Evolutionary conservation across 2,797 vertebrate species (phyloP).

Genomic region (Margarornis squamiger): DNA sequence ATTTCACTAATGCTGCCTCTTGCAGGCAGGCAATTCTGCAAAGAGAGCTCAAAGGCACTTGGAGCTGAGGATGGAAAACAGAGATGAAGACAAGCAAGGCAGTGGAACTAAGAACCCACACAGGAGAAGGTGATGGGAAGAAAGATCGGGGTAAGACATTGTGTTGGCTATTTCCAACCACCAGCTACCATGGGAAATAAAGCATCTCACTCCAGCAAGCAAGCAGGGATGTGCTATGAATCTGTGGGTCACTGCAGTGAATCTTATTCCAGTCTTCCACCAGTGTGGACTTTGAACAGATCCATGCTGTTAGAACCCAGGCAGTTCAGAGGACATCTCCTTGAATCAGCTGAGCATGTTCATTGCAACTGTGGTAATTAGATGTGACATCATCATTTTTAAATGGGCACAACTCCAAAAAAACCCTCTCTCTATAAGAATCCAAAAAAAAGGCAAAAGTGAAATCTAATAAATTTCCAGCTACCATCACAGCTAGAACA

Average conservation of each 20-base stretch:
- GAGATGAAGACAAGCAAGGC: neutral
- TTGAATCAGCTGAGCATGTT: neutral
- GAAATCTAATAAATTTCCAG: neutral
- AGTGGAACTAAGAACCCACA: neutral
- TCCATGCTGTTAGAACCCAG: neutral
- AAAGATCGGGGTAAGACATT: neutral
- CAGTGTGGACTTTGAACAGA: neutral
- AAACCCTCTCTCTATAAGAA: neutral
- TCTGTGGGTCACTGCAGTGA: neutral
- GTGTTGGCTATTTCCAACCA: neutral
- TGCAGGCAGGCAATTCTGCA: neutral
- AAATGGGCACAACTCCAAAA: neutral
- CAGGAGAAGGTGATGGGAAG: neutral
- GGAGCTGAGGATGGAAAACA: neutral
- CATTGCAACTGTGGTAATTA: rapidly evolving
- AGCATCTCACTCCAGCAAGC: neutral
- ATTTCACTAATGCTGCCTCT: neutral
- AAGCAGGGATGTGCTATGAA: neutral
- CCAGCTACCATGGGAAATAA: neutral
- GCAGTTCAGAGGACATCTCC: neutral
- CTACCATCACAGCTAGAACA: neutral
- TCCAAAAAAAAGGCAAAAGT: rapidly evolving
- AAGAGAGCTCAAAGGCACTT: neutral
- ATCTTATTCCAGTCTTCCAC: neutral
- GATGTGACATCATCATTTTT: neutral